phyloP scores from a whole-genome alignment of 2,888 invertebrate species.

The Metopia argyrocephala region DNA sequence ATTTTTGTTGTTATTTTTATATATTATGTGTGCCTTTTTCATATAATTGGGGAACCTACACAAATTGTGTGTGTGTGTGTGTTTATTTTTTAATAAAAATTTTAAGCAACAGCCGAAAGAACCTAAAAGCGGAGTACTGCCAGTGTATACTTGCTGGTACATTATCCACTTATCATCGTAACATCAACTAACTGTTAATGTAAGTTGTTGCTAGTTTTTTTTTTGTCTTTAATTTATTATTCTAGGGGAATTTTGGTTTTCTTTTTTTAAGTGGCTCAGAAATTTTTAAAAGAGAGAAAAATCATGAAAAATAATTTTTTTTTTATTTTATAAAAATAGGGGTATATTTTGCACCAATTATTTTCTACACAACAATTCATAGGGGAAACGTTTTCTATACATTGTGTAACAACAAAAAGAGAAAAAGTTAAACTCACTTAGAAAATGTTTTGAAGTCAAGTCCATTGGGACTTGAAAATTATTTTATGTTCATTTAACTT shows the following conservation, averaged over 20 bases:
- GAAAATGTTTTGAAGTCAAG: background rate
- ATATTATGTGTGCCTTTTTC: background rate
- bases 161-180: too few species aligned
- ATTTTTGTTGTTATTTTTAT: slow-evolving; percentile 26
- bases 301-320: background rate
- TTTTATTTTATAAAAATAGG: background rate
- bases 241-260: slow-evolving; percentile 1
- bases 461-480: background rate
- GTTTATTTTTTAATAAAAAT: too few species aligned
- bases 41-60: slow-evolving; percentile 37
- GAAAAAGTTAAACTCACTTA: background rate
- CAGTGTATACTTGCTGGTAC: background rate
- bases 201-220: background rate
- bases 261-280: background rate
- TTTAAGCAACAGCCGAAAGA: slow-evolving; percentile 1
- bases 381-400: background rate
- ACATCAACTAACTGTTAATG: background rate
- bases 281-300: too few species aligned
- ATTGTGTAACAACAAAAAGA: background rate
- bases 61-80: background rate
- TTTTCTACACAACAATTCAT: background rate
- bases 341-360: background rate
- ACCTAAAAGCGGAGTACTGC: slow-evolving; percentile 1
- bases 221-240: background rate
- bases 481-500: background rate